These are phyloP conservation scores for Drosophila ochracea DNA, from an alignment of 2,888 invertebrate species.

Conservation along the genomic window DNA sequence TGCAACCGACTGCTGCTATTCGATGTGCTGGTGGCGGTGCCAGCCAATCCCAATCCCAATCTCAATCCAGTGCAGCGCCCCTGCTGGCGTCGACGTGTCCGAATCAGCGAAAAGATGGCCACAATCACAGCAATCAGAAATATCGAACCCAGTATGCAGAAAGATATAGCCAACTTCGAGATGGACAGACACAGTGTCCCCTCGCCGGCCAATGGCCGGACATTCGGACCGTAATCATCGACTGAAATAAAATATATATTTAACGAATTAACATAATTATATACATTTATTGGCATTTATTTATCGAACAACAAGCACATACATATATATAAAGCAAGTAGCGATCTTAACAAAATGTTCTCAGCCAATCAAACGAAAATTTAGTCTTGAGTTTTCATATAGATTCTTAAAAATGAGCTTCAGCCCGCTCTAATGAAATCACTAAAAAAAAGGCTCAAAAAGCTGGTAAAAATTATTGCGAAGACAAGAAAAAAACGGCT, in stretches of 20 bases:
- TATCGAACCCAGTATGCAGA: conserved; percentile 90
- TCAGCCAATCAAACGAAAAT: not conserved
- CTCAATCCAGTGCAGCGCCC: conserved; percentile 44
- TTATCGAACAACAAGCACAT: not conserved
- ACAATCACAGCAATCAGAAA: conserved; percentile 90
- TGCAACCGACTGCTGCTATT: conserved; percentile 76
- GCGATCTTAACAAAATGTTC: not conserved
- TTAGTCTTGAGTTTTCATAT: not conserved
- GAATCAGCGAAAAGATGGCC: conserved; percentile 88
- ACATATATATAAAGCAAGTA: not conserved
- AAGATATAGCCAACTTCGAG: conserved; percentile 91
- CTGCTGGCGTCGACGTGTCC: conserved; percentile 86
- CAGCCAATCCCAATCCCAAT: conserved; percentile 42
- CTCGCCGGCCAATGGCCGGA: conserved; percentile 79
- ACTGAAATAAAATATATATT: conserved; percentile 60
- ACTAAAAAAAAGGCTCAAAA: not conserved
- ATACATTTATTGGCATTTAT: not conserved
- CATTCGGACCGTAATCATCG: conserved; percentile 82
- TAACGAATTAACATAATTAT: not conserved
- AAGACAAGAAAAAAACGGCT: not conserved
- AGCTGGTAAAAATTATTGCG: not conserved
- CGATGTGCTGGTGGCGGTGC: conserved; percentile 58
- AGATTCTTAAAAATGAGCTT: not conserved
- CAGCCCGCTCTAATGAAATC: not conserved
- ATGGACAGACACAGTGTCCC: conserved; percentile 90